Evolutionary conservation across 2,888 invertebrate species (phyloP), one percentile per base, ranked within the genome.

Genomic region (Linnaemya vulpina): DNA sequence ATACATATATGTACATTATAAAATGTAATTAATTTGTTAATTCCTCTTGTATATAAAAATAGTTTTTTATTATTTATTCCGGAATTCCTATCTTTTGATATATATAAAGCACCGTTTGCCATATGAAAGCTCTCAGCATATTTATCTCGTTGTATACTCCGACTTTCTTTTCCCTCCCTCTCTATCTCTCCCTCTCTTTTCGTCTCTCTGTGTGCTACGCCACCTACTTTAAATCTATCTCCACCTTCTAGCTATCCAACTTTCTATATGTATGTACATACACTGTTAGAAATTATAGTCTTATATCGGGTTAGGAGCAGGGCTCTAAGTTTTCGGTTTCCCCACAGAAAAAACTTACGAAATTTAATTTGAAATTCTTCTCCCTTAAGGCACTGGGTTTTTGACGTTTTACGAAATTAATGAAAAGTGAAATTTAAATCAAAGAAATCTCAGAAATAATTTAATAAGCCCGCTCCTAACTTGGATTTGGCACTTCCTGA

Each of bases 21-120:
- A 20, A 30, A 10, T 49, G 4, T 49, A 46, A 15, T 49, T 30
- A 62, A 20, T 68, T 67, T 60, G 3, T 70, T 77, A 49, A 68
- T 25, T 65, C 46, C 88, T 83, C n/a, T n/a, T 91, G 90, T 91
- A 91, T 83, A 91, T 90, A 92, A 87, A 87, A 89, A 89, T 90
- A 91, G 91, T 89, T 90, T 90, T 91, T 89, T 58, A 87, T 88
- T 85, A 89, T 88, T 91, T 91, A 90, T 91, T 91, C 92, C 92
- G 91, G 91, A 92, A 91, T 92, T 92, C 88, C 83, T 89, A 86
- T 89, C 87, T 88, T 86, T 88, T 75, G 87, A 77, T 87, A 76
- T 81, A 76, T 81, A 73, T 82, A 53, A 74, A 68, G 51, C 20
- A 38, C 25, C 30, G 51, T 65, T 68, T 67, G 20, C 11, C 51